These are phyloP conservation scores for Serilophus lunatus DNA, from an alignment of 2,113 vertebrate genomes.

Conservation along the genomic window DNA sequence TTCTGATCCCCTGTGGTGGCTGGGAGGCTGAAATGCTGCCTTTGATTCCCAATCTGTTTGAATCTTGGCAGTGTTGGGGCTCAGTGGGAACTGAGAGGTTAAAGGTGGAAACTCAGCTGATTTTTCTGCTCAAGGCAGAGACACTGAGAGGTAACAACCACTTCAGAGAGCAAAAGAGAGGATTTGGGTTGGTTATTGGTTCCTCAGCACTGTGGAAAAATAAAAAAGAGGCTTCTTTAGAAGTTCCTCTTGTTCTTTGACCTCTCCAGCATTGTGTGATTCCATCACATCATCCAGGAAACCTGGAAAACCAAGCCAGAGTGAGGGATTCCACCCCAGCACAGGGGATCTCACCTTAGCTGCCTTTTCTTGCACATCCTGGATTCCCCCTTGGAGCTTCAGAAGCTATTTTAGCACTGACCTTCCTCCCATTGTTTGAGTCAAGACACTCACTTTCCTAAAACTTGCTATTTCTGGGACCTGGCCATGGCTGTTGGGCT, in stretches of 20 bases:
- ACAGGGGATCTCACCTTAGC: not conserved
- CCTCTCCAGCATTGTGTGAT: not conserved
- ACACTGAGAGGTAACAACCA: not conserved
- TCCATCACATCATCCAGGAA: not conserved
- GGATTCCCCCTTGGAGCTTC: not conserved
- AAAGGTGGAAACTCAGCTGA: not conserved
- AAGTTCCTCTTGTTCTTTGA: not conserved
- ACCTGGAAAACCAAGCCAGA: not conserved
- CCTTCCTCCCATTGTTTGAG: conserved; percentile 66
- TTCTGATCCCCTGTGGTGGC: not conserved
- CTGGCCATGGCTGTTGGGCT: conserved; percentile 18
- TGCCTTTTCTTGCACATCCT: not conserved
- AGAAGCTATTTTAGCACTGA: conserved; percentile 43
- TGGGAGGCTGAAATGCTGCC: not conserved
- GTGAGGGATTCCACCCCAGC: not conserved
- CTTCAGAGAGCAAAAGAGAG: not conserved
- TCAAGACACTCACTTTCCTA: conserved; percentile 58
- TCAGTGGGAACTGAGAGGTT: not conserved
- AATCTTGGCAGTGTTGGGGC: not conserved
- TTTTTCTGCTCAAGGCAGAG: not conserved
- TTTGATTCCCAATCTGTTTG: not conserved
- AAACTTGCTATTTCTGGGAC: conserved; percentile 53
- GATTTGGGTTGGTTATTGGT: not conserved
- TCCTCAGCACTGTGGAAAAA: not conserved
- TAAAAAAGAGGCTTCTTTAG: not conserved